These are phyloP conservation scores for Prochilodus magdalenae DNA, from an alignment of 2,113 vertebrate genomes.

Conservation along the genomic window DNA sequence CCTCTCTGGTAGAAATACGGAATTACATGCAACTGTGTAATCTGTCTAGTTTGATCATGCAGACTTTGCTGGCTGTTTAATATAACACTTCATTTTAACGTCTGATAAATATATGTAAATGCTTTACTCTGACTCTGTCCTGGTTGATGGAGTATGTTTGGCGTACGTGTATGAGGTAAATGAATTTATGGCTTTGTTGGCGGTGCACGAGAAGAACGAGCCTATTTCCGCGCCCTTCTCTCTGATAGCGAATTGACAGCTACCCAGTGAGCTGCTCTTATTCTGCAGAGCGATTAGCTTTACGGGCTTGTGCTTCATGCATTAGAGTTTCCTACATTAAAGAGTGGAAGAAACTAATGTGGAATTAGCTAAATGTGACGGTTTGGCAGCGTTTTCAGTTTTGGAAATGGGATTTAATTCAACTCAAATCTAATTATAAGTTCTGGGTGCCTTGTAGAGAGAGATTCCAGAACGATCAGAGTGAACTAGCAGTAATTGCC, in stretches of 20 bases:
- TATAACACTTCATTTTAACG: too few relatives aligned
- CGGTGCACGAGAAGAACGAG: too few relatives aligned
- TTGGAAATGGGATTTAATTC: constrained; percentile 43
- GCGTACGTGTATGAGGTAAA: too few relatives aligned
- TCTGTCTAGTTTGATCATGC: too few relatives aligned
- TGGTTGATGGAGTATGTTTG: too few relatives aligned
- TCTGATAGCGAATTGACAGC: neutral
- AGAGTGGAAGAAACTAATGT: constrained; percentile 8
- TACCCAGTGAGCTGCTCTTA: neutral
- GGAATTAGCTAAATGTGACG: neutral
- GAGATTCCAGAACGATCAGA: constrained; percentile 10
- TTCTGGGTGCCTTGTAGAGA: neutral
- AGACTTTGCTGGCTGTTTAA: too few relatives aligned
- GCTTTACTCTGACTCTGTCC: too few relatives aligned
- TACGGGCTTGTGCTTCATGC: neutral
- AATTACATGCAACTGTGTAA: too few relatives aligned
- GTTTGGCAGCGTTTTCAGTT: constrained; percentile 2
- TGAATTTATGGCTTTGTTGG: too few relatives aligned
- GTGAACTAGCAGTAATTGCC: constrained; percentile 8
- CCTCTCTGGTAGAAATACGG: too few relatives aligned
- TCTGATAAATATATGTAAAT: too few relatives aligned
- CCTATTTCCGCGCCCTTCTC: neutral
- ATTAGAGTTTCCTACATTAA: neutral
- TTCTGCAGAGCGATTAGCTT: neutral
- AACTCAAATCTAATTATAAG: constrained; percentile 24